Base-by-base conservation (phyloP, 2,797 vertebrate genomes). In the Hyperoplus lanceolatus region DNA sequence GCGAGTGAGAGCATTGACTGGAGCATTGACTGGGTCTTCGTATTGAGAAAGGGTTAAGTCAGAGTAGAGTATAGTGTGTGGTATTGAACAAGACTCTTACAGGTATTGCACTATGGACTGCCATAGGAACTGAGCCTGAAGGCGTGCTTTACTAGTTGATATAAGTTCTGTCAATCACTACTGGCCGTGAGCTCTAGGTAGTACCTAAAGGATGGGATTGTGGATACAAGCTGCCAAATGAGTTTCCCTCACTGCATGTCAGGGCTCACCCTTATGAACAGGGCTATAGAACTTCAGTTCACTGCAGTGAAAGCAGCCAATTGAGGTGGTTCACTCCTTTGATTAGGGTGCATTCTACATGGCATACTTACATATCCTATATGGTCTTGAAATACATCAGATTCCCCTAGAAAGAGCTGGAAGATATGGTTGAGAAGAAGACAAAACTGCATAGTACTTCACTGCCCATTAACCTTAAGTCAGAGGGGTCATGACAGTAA, bases 401-500 rank as follows among this genome's bases (percentile, higher is more conserved):
- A 51, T n/a, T 36, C 2, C 14, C 10, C 6, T 13, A 16, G 4
- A 42, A 58, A 56, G 21, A 45, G 21, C 45, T 56, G 15, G 38
- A 16, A 36, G 64, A 10, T 4, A 65, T 43, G 6, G 39, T 43
- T 18, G 16, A 15, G 36, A 21, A 63, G 43, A n/a, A 12, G 4
- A 15, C 29, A 39, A 39, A 48, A 14, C 0, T 15, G 36, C 38
- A n/a, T 67, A 64, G 61, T 43, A 5, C 61, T n/a, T 73, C 21
- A 41, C 61, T 15, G 6, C 48, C 51, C 49, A 66, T 74, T 77
- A 76, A 38, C 56, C 41, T 51, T 1, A 39, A 64, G 61, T 59
- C 45, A 46, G 57, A 66, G 41, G 64, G 66, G 70, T 74, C 70
- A 64, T 43, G 29, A 58, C 43, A 39, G 21, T 69, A 73, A 76